Conservation (phyloP, 2,113 vertebrate genomes). For the Cephalopterus ornatus region DNA sequence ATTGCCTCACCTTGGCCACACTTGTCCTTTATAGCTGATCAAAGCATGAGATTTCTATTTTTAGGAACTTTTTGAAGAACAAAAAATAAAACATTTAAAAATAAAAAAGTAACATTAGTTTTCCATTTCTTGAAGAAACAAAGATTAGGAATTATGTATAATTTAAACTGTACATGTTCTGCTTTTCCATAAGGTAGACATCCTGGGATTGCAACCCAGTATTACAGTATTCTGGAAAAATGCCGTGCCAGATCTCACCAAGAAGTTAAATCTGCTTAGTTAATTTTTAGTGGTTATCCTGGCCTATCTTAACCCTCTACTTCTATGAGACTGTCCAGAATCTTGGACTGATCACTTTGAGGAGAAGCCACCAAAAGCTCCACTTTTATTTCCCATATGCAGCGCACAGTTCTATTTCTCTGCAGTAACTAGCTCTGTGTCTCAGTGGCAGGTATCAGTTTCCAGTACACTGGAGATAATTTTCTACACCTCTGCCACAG, state of each 20-base stretch:
- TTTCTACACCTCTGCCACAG: background rate
- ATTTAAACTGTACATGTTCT: background rate
- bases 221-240: background rate
- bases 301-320: background rate
- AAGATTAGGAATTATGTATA: background rate
- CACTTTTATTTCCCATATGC: accelerated
- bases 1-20: background rate
- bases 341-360: background rate
- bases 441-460: background rate
- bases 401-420: background rate
- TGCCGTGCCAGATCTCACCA: background rate
- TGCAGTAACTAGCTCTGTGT: background rate
- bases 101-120: background rate
- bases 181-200: background rate
- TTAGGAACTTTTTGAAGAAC: background rate
- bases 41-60: background rate
- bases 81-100: background rate
- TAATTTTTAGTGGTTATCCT: background rate
- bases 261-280: background rate
- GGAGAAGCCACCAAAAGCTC: background rate
- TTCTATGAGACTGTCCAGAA: background rate
- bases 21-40: background rate
- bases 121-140: background rate
- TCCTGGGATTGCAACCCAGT: background rate
- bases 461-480: background rate